Base-by-base conservation (phyloP, 2,888 invertebrate species). In the Campopleginae sp. region DNA sequence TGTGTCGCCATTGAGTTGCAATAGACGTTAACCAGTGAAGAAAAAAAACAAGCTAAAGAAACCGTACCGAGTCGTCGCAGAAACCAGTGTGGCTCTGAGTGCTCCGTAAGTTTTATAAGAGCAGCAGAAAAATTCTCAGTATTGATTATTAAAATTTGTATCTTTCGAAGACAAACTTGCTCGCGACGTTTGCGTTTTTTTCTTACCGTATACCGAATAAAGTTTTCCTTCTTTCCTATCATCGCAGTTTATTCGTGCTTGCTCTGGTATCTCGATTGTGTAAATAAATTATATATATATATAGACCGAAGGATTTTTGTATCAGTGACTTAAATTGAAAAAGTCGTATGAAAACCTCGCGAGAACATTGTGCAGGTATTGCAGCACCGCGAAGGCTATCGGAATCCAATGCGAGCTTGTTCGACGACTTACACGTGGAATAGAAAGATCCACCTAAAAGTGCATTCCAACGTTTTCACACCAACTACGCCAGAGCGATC, bases 251-350 rank as follows among this genome's bases (percentile, higher is more conserved):
- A 66, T 54, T 75, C 68, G 54, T 70, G 68, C 68, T 33, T 54
- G 61, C 19, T 38, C 74, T 79, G 51, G 75, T 83, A 79, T 79
- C 79, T 70, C 83, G 19, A 7, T 19, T 38, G 31, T 80, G 75
- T 75, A 75, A 31, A 48, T 48, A n/a, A 7, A 63, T 58, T 23
- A 14, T 27, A 14, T 46, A 38, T 58, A 12, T 23, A 68, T 46
- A 38, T 58, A 12, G 14, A 68, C 17, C 7, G 0, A 68, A 19
- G 68, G 17, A 44, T 46, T 23, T 27, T 44, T 27, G 68, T 46
- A 27, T 23, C 38, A 23, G 19, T 42, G 38, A 8, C 23, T 54
- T 23, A 14, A 33, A 72, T 58, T 8, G 51, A 27, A 42, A 58
- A 58, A 58, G 58, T 54, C 54, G 54, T 42, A 58, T 58, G 7